Evolutionary conservation across 2,797 vertebrate species (phyloP), one percentile per base, ranked within the genome.

Genomic region (Simalia tracyae): DNA sequence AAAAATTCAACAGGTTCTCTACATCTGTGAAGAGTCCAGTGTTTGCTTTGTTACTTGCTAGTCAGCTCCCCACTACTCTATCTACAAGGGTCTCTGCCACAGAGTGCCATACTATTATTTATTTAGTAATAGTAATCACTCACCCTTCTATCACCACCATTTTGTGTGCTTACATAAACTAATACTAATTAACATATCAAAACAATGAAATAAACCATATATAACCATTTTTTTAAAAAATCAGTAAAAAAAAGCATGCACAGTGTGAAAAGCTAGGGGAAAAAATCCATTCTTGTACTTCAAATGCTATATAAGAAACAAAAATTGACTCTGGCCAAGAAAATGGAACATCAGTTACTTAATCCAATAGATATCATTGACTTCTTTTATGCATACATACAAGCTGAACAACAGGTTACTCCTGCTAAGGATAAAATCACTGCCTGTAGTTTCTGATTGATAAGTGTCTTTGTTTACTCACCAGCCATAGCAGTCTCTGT

Each of bases 351-450:
- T 95, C 88, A 92, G 91, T 85, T 93, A 92, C 92, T 91, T 91
- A 68, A 90, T 31, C 31, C 87, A 31, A 93, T 92, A 9, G 2
- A 89, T 94, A 84, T 89, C 94, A 92, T 68, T 63, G 88, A 66
- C 19, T 91, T 94, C 24, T 60, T 87, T 66, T 31, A 2, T 0
- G 0, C 63, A 1, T 0, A 0, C 72, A 85, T 17, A 64, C 57
- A 93, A 50, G 92, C 63, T 22, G 76, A 95, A 90, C 93, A 96
- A 95, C 89, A 94, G 92, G 94, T 94, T 63, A 84, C 89, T 94
- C 95, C 94, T 57, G 91, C 92, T 92, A 94, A 90, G 93, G 64
- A 2, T 0, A 0, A 72, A 92, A 92, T 89, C 93, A 88, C 89
- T 81, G 60, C 31, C 86, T 95, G 92, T 88, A 84, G 61, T 93